Percentiles rank a stretch among this genome's conserved stretches.
Evolutionary conservation across 2,797 vertebrate genomes (phyloP).

Genomic region (Poeciliopsis gracilis): DNA sequence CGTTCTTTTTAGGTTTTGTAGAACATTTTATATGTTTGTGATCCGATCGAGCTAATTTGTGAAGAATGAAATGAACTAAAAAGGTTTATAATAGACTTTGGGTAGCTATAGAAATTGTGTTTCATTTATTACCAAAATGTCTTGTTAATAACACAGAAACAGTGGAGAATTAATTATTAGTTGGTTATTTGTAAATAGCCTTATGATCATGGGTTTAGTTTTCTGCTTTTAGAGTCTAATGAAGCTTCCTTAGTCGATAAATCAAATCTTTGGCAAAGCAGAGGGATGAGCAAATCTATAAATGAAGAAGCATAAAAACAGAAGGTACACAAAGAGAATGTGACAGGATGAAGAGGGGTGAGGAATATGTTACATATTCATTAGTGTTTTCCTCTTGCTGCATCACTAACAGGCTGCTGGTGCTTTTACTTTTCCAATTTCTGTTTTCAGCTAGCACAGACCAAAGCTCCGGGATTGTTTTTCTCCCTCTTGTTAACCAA

Average conservation of each 20-base stretch:
- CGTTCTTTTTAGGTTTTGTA: background rate
- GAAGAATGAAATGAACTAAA: background rate
- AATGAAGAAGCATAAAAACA: conserved; percentile 14
- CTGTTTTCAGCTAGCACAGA: conserved; percentile 41
- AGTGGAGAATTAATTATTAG: background rate
- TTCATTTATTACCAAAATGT: conserved; percentile 17
- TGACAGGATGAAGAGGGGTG: conserved; percentile 22
- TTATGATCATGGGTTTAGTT: background rate
- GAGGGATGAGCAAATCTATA: conserved; percentile 33
- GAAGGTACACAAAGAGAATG: conserved; percentile 22
- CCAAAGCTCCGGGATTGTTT: conserved; percentile 39
- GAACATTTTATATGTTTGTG: background rate
- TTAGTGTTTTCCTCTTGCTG: conserved; percentile 55
- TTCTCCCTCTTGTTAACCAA: conserved; percentile 35
- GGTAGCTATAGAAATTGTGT: conserved; percentile 10
- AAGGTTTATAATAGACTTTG: conserved; percentile 10
- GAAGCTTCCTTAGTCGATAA: conserved; percentile 17
- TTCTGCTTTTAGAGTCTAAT: conserved; percentile 44
- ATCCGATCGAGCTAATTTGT: background rate
- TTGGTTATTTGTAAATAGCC: background rate
- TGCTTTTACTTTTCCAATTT: conserved; percentile 49
- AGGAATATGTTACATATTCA: conserved; percentile 50
- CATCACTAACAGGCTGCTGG: conserved; percentile 45
- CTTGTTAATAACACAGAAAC: background rate
- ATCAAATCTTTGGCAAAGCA: conserved; percentile 35